Conservation (phyloP, 37 sponge, comb jelly and placozoan species). For the Geodia barretti region DNA sequence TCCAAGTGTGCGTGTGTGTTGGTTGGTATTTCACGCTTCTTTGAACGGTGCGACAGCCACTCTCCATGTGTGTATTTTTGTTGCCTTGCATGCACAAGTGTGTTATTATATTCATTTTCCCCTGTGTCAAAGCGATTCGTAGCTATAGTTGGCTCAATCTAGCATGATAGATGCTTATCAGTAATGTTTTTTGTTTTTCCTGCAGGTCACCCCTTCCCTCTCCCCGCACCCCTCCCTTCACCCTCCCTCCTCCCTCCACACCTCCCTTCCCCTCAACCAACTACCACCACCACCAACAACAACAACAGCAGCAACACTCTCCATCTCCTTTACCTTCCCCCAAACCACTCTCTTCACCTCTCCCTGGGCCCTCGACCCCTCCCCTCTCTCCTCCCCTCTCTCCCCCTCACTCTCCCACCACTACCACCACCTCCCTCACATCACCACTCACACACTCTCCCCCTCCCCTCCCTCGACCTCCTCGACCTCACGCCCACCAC, state of each 20-base stretch:
- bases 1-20: too few relatives aligned
- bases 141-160: too few relatives aligned
- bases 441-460: background rate
- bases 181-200: too few relatives aligned
- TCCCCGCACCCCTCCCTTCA: background rate
- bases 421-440: background rate
- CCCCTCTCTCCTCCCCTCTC: background rate
- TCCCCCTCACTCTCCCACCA: background rate
- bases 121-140: too few relatives aligned
- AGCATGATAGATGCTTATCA: too few relatives aligned
- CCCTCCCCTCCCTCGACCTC: slow-evolving; percentile 7
- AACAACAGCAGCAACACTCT: too few relatives aligned
- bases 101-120: too few relatives aligned
- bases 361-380: background rate
- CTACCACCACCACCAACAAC: too few relatives aligned
- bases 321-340: background rate
- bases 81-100: too few relatives aligned
- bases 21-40: too few relatives aligned
- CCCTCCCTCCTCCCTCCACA: background rate
- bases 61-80: too few relatives aligned
- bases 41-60: too few relatives aligned
- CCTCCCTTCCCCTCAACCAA: background rate
- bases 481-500: slow-evolving; percentile 9
- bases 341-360: background rate
- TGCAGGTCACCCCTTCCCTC: slow-evolving; percentile 2